phyloP scores from a whole-genome alignment of 2,888 invertebrate species.

The Ophraella communa region DNA sequence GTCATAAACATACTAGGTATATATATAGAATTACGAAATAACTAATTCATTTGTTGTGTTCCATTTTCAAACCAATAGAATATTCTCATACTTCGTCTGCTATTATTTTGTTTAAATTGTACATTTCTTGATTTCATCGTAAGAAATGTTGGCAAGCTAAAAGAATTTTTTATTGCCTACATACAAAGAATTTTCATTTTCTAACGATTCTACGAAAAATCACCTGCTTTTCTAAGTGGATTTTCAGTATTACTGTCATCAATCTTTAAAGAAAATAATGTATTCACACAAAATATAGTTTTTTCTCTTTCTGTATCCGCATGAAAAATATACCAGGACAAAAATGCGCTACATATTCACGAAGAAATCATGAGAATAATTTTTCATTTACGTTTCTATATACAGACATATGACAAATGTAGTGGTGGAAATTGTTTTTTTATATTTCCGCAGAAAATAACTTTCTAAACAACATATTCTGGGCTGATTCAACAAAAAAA shows the following conservation, averaged over 20 bases:
- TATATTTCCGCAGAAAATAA: too few relatives aligned
- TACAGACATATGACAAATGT: not conserved
- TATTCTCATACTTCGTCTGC: too few relatives aligned
- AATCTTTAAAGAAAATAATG: slow-evolving; percentile 50
- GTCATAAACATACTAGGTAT: not conserved
- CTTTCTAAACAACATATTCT: too few relatives aligned
- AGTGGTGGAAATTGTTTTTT: not conserved
- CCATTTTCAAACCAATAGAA: too few relatives aligned
- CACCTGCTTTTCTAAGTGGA: slow-evolving; percentile 45
- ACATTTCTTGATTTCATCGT: too few relatives aligned
- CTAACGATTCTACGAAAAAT: slow-evolving; percentile 42
- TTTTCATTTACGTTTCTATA: not conserved
- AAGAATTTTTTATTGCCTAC: slow-evolving; percentile 25
- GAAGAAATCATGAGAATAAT: not conserved
- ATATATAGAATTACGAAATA: not conserved
- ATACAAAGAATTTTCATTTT: slow-evolving; percentile 37
- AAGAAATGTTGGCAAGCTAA: slow-evolving; percentile 26
- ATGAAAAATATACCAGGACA: slow-evolving; percentile 1
- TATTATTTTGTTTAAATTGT: too few relatives aligned
- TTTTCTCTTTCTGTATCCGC: slow-evolving; percentile 28
- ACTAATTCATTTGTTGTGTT: too few relatives aligned
- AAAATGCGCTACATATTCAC: not conserved
- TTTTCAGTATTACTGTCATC: slow-evolving; percentile 48
- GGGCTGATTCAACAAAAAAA: too few relatives aligned
- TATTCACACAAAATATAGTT: slow-evolving; percentile 44